Evolutionary conservation across 2,888 invertebrate species (phyloP).

Genomic region (Oeneis ivallda): DNA sequence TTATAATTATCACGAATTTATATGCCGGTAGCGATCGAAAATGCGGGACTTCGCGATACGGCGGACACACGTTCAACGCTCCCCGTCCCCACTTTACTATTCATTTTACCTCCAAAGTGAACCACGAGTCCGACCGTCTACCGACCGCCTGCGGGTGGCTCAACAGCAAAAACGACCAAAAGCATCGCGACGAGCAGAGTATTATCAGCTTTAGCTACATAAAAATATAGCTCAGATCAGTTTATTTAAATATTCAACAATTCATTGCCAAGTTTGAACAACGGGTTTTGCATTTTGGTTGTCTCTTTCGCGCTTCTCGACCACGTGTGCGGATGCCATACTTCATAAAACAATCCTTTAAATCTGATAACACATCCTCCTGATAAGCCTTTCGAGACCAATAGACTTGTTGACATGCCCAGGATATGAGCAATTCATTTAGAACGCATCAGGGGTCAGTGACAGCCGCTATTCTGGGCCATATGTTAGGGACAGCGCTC

Average conservation of each 20-base stretch:
- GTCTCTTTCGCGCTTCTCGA: conserved; percentile 58
- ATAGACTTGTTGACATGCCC: conserved; percentile 47
- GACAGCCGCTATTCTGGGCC: conserved; percentile 49
- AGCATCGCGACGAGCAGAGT: conserved; percentile 33
- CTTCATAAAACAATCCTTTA: conserved; percentile 45
- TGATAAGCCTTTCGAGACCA: conserved; percentile 38
- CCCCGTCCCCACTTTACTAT: conserved; percentile 65
- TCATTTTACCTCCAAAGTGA: conserved; percentile 64
- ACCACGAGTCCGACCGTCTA: conserved; percentile 63
- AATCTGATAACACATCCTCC: conserved; percentile 44
- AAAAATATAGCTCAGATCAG: conserved; percentile 44
- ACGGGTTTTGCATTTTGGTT: conserved; percentile 58
- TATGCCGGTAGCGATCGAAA: conserved; percentile 53
- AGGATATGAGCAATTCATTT: conserved; percentile 70
- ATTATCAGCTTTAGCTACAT: conserved; percentile 40
- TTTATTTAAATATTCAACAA: conserved; percentile 43
- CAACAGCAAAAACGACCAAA: conserved; percentile 54
- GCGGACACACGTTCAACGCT: conserved; percentile 54
- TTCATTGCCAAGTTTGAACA: conserved; percentile 77
- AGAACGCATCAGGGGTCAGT: conserved; percentile 48
- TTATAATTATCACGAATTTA: conserved; percentile 26
- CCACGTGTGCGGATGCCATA: conserved; percentile 62
- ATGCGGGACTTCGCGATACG: conserved; percentile 47
- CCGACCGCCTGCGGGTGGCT: conserved; percentile 56
- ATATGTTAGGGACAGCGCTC: conserved; percentile 20